Evolutionary conservation across 1,140 invertebrate species (phyloP), one percentile per base, ranked within the genome.

Genomic region (Asbolus verrucosus): DNA sequence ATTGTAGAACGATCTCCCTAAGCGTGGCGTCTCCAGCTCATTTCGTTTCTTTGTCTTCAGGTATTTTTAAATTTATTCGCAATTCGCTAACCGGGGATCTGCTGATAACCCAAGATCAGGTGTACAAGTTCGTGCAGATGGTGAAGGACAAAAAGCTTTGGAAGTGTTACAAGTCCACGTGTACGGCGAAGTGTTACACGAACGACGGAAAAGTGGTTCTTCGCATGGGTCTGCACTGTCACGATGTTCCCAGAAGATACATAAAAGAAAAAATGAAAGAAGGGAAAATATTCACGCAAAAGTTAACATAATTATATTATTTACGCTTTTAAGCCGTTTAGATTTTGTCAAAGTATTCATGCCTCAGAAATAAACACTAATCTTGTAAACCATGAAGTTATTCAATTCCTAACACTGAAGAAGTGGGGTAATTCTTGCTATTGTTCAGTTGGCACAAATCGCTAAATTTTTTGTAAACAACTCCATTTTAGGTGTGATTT

Each of bases 191-290:
- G 6, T 77, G 75, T 38, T 69, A 73, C 19, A 75, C 75, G 2
- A 33, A 50, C 6, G 31, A 68, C 8, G 76, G 76, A 6, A 73
- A 70, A 39, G 65, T 77, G 8, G 66, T 65, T 5, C 27, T 67
- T 14, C 61, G 74, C n/a, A 69, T 71, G 19, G 75, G 76, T 5
- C 41, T 74, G 5, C 76, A 78, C 46, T 71, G 69, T 13, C 76
- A 78, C 54, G 1, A 27, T 0, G 39, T 72, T 8, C 75, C 74
- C 11, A 54, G 8, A 14, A 65, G 68, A 21, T 18, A 67, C 13
- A 72, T 72, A 8, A 19, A 50, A 13, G 61, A 72, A 19, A 67
- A 67, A 68, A 21, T 16, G 0, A 24, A 67, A 8, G 33, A 66
- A 6, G 69, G 71, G 8, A 66, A 71, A 18, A 43, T 63, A 24